phyloP scores from a whole-genome alignment of 2,113 vertebrate genomes.

The Elephas maximus region DNA sequence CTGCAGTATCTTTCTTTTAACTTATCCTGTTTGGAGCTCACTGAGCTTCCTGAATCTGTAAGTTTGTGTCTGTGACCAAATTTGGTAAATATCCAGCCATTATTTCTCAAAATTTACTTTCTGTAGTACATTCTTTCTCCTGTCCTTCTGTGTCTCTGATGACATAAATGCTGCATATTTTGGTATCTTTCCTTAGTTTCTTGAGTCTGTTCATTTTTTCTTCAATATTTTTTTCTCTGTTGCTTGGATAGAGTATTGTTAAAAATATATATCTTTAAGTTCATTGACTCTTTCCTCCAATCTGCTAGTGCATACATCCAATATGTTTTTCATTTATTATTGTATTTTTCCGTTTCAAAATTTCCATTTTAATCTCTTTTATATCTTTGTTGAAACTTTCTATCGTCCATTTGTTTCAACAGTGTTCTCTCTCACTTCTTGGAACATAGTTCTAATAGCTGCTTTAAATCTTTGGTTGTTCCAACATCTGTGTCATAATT shows the following conservation, averaged over 20 bases:
- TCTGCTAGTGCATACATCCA: background rate
- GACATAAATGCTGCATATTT: background rate
- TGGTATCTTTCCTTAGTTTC: background rate
- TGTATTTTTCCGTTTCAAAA: background rate
- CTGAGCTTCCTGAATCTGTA: too few relatives aligned
- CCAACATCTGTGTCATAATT: background rate
- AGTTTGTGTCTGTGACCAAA: background rate
- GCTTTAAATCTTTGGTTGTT: background rate
- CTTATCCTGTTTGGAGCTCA: too few relatives aligned
- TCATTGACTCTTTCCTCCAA: background rate
- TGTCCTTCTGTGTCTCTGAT: background rate
- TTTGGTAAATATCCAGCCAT: background rate
- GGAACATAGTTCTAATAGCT: background rate
- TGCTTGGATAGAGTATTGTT: background rate
- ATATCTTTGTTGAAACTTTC: too few relatives aligned
- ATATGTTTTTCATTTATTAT: background rate
- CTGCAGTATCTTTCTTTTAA: too few relatives aligned
- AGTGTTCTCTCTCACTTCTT: too few relatives aligned
- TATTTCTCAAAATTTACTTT: background rate
- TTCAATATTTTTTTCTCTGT: background rate
- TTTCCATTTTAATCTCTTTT: background rate
- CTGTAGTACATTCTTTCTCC: background rate
- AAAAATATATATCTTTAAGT: background rate
- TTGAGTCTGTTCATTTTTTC: background rate
- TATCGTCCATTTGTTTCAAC: too few relatives aligned